Base-by-base conservation (phyloP, 2,888 invertebrate genomes). In the Lepidochitona cinerea region DNA sequence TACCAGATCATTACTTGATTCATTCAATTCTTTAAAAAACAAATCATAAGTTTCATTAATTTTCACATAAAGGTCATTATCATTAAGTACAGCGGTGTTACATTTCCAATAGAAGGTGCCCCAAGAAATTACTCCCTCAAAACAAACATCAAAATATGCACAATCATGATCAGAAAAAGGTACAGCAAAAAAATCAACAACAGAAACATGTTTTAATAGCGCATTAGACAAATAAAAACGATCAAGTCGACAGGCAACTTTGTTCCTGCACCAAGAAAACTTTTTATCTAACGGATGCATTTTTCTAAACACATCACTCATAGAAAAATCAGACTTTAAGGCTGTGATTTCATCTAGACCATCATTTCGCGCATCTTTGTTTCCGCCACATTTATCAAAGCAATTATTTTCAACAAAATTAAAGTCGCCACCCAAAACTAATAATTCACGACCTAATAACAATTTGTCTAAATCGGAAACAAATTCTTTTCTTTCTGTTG, bases 371-470 rank as follows among this genome's bases (percentile, higher is more conserved):
- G 52, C 37, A 26, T 73, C 59, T 29, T 37, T 32, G 49, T 72
- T 71, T n/a, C 75, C 73, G n/a, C 77, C 75, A n/a, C 73, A n/a
- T 71, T 75, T 74, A 35, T 76, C 72, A 0, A 74, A 41, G 0
- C 26, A 18, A 29, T 70, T 66, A 52, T 74, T 69, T n/a, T 65
- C 65, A 41, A 76, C 67, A 70, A 64, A 76, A 69, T 76, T 76
- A 70, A 72, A 76, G 59, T 76, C 76, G 18, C 76, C 76, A 69
- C 26, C 49, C 23, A 77, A 14, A 29, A 71, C 64, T 3, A 77
- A 7, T 32, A 69, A 32, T 12, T 69, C 29, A 35, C 68, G 53
- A 18, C 59, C 59, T 14, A 14, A 26, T 14, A 26, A 14, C 23
- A 59, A 18, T 1, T 4, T 59, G 26, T 29, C 32, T 59, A 59